A percentile compares a stretch with the other conserved stretches of the same genome.
Conservation (phyloP, 2,113 vertebrate species). For the Ovis canadensis region DNA sequence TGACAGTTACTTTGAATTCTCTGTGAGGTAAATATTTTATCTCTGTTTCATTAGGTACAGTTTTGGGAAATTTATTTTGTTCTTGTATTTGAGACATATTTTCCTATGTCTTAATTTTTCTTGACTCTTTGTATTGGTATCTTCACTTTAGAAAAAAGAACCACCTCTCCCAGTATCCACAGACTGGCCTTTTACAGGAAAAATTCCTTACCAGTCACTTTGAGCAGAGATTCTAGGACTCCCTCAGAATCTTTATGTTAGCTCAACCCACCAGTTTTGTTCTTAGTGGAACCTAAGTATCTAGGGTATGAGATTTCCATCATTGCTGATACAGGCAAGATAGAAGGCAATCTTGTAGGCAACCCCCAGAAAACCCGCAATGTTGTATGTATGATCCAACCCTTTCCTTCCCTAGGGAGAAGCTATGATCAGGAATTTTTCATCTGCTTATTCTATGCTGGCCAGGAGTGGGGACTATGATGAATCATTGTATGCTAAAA, state of each 20-base stretch:
- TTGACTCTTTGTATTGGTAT: neutral
- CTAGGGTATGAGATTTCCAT: neutral
- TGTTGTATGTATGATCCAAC: neutral
- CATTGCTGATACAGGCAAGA: neutral
- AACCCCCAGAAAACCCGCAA: neutral
- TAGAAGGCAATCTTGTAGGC: neutral
- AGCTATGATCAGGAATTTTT: neutral
- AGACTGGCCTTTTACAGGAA: neutral
- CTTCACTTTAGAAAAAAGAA: neutral
- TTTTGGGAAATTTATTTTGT: neutral
- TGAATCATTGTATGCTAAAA: neutral
- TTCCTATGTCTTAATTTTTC: neutral
- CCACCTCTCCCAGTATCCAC: neutral
- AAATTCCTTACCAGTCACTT: neutral
- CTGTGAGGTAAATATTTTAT: neutral
- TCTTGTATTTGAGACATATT: neutral
- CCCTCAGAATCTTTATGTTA: neutral
- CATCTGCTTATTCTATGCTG: too few species aligned
- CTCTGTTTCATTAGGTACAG: neutral
- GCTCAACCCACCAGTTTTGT: neutral
- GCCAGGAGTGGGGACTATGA: neutral
- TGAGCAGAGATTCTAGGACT: neutral
- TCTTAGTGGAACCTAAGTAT: neutral
- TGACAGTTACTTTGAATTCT: neutral
- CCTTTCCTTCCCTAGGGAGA: neutral